Percentiles rank a stretch among this genome's conserved stretches.
Evolutionary conservation across 2,113 vertebrate species (phyloP).

Genomic region (Alligator mississippiensis): DNA sequence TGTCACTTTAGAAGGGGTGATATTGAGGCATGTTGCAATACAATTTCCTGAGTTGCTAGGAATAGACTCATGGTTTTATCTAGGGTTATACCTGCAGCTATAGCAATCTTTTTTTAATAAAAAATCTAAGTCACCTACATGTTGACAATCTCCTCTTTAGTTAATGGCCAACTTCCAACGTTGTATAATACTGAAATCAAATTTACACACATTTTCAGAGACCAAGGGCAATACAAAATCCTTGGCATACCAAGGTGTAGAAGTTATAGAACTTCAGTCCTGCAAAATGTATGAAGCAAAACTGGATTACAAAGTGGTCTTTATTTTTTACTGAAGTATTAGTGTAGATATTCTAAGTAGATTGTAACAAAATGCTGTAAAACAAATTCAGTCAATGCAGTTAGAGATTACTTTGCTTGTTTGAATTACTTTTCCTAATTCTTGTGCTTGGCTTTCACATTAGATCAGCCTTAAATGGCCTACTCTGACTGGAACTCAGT

Average conservation of each 20-base stretch:
- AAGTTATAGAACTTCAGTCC: background rate
- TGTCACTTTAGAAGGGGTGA: constrained; percentile 63
- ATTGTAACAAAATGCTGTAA: background rate
- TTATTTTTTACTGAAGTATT: background rate
- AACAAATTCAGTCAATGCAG: background rate
- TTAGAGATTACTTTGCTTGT: background rate
- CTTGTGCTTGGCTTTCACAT: background rate
- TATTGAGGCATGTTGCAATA: background rate
- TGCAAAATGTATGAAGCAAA: fast-evolving
- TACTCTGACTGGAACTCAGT: background rate
- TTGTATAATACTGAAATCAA: background rate
- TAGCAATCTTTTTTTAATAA: constrained; percentile 59
- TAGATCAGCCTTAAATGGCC: background rate
- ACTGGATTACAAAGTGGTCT: fast-evolving
- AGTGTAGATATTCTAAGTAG: fast-evolving
- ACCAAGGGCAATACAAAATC: background rate
- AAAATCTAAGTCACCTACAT: constrained; percentile 3
- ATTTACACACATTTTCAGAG: background rate
- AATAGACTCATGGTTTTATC: constrained; percentile 30
- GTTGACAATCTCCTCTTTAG: constrained; percentile 14
- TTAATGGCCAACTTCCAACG: background rate
- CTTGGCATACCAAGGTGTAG: background rate
- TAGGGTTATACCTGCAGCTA: constrained; percentile 25
- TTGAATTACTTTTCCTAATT: background rate
- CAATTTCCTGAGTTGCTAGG: constrained; percentile 68